These are phyloP conservation scores for Anguilla rostrata DNA, from an alignment of 2,113 vertebrate species.

Conservation along the genomic window DNA sequence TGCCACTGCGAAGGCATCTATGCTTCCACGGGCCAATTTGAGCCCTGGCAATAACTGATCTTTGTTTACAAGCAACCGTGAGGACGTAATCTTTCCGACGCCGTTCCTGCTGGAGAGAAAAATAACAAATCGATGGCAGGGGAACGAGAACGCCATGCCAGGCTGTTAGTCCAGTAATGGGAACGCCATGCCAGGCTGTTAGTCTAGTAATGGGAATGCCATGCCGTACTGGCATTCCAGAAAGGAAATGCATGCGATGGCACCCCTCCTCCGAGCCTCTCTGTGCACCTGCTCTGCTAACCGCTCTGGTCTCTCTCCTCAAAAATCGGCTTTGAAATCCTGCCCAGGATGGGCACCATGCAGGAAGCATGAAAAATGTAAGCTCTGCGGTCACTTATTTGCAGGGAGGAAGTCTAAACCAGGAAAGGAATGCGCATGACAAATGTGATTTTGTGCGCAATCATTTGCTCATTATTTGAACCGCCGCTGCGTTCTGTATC, in stretches of 20 bases:
- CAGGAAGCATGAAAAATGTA: neutral
- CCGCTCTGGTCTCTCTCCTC: neutral
- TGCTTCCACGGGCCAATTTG: neutral
- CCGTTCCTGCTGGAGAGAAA: neutral
- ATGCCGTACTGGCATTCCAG: neutral
- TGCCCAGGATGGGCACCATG: neutral
- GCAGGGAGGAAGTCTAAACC: neutral
- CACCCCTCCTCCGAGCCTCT: neutral
- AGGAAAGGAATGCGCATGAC: neutral
- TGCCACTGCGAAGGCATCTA: neutral
- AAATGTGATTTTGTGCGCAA: neutral
- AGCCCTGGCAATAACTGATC: neutral
- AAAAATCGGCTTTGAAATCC: neutral
- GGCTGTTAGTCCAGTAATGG: no score
- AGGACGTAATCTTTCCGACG: neutral
- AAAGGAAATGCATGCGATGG: neutral
- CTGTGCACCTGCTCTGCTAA: neutral
- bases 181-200: no score
- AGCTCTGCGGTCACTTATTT: neutral
- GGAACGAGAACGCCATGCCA: no score
- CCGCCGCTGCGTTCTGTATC: neutral
- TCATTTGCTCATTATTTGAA: slow-evolving; percentile 4
- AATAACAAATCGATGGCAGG: neutral
- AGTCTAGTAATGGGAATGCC: neutral
- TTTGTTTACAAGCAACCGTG: neutral